phyloP scores from a whole-genome alignment of 2,113 vertebrate species.

The Vombatus ursinus region DNA sequence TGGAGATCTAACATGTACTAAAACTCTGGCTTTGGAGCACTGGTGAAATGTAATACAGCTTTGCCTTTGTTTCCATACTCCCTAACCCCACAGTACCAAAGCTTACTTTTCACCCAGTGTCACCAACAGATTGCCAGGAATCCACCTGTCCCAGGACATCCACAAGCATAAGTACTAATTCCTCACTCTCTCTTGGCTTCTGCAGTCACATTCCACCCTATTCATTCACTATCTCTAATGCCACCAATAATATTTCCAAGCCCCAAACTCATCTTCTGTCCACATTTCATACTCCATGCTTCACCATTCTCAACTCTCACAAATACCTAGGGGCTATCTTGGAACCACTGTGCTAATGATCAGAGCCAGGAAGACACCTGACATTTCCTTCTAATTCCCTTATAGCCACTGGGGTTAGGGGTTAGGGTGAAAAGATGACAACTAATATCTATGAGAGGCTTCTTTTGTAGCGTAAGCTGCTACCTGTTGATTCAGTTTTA shows the following conservation, averaged over 20 bases:
- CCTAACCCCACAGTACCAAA: neutral
- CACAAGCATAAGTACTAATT: neutral
- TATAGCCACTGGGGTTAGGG: neutral
- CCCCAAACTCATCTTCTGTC: neutral
- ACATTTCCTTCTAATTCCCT: neutral
- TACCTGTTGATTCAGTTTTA: neutral
- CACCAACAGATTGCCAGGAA: neutral
- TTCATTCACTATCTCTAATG: neutral
- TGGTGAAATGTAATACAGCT: neutral
- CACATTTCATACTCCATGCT: neutral
- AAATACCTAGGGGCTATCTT: neutral
- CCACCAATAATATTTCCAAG: neutral
- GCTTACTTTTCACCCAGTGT: neutral
- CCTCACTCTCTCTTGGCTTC: neutral
- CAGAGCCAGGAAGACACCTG: neutral
- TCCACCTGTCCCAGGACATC: neutral
- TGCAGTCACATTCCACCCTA: neutral
- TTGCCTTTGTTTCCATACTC: neutral
- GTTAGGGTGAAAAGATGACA: neutral
- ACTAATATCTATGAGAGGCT: neutral
- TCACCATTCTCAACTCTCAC: neutral
- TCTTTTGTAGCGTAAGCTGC: neutral
- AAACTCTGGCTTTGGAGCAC: too few species aligned
- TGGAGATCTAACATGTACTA: neutral
- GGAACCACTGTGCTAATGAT: neutral